Percentiles rank a stretch among this genome's conserved stretches.
These are phyloP conservation scores for Zoanthus gigantus DNA, from an alignment of 92 coral and sea anemone genomes.

Conservation along the genomic window DNA sequence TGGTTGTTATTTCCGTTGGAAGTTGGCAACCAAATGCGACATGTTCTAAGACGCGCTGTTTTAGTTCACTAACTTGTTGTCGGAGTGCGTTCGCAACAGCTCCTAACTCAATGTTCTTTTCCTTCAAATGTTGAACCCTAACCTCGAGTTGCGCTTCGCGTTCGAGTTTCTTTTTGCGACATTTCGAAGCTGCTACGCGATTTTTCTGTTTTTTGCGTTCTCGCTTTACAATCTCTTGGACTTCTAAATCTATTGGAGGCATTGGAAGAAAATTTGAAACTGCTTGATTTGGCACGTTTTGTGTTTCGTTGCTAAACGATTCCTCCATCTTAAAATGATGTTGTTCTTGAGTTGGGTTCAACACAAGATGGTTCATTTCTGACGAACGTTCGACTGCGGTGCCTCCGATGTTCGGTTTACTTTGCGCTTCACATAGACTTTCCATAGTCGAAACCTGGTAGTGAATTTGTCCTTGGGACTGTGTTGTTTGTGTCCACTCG, in stretches of 20 bases:
- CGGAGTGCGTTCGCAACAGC: slow-evolving; percentile 90
- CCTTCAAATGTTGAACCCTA: slow-evolving; percentile 90
- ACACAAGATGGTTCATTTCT: slow-evolving; percentile 16
- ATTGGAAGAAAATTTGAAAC: slow-evolving; percentile 69
- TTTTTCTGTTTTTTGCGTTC: slow-evolving; percentile 97
- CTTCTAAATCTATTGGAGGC: slow-evolving; percentile 94
- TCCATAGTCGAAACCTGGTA: slow-evolving; percentile 44
- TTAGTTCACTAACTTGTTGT: slow-evolving; percentile 89
- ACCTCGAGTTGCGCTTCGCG: slow-evolving; percentile 99
- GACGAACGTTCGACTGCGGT: slow-evolving; percentile 18
- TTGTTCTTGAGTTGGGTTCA: slow-evolving; percentile 56
- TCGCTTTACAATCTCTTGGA: slow-evolving; percentile 96
- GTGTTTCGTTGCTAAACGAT: slow-evolving; percentile 23
- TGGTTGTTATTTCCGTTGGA: slow-evolving; percentile 79
- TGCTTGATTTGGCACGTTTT: slow-evolving; percentile 42
- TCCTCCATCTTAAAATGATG: slow-evolving; percentile 63
- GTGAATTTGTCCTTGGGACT: slow-evolving; percentile 35
- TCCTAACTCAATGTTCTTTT: slow-evolving; percentile 92
- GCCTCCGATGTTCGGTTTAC: slow-evolving; percentile 23
- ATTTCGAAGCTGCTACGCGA: slow-evolving; percentile 97
- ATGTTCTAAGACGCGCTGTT: slow-evolving; percentile 95
- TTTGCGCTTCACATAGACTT: slow-evolving; percentile 46
- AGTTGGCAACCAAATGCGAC: slow-evolving; percentile 96
- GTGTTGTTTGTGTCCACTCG: slow-evolving; percentile 26
- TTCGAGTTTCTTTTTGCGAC: slow-evolving; percentile 95